A percentile compares a stretch with the other conserved stretches of the same genome.
Conservation (phyloP, 2,888 invertebrate species). For the Gari tellinella region DNA sequence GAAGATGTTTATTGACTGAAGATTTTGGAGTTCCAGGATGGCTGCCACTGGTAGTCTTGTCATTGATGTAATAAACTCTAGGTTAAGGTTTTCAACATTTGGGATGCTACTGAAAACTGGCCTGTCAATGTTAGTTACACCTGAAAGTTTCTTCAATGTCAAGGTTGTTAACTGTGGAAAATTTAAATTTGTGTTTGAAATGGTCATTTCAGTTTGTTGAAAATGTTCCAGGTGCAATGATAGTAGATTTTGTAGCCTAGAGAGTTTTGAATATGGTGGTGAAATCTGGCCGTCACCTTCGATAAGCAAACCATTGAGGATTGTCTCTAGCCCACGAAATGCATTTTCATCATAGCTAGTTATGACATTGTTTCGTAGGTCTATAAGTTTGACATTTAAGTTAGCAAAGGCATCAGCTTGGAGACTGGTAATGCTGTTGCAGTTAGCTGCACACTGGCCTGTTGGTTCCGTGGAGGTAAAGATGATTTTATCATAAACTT, state of each 20-base stretch:
- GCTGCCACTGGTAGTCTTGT: constrained; percentile 32
- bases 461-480: constrained; percentile 41
- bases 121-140: constrained; percentile 17
- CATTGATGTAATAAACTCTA: constrained; percentile 13
- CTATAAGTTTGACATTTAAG: constrained; percentile 91
- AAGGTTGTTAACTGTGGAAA: constrained; percentile 53
- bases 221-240: constrained; percentile 62
- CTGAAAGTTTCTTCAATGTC: constrained; percentile 46
- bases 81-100: constrained; percentile 23
- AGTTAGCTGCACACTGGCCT: constrained; percentile 14
- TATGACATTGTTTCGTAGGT: constrained; percentile 93
- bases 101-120: constrained; percentile 23
- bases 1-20: constrained; percentile 20
- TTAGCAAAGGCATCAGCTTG: constrained; percentile 90
- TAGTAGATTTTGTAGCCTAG: constrained; percentile 46
- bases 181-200: constrained; percentile 32
- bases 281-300: constrained; percentile 53
- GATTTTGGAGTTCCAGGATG: constrained; percentile 19
- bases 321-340: constrained; percentile 91
- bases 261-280: constrained; percentile 52
- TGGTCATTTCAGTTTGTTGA: constrained; percentile 16
- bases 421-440: constrained; percentile 62
- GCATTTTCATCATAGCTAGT: constrained; percentile 93
- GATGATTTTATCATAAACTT: constrained; percentile 62
- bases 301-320: constrained; percentile 92